phyloP scores from a whole-genome alignment of 2,797 vertebrate species.

The Limosa lapponica region DNA sequence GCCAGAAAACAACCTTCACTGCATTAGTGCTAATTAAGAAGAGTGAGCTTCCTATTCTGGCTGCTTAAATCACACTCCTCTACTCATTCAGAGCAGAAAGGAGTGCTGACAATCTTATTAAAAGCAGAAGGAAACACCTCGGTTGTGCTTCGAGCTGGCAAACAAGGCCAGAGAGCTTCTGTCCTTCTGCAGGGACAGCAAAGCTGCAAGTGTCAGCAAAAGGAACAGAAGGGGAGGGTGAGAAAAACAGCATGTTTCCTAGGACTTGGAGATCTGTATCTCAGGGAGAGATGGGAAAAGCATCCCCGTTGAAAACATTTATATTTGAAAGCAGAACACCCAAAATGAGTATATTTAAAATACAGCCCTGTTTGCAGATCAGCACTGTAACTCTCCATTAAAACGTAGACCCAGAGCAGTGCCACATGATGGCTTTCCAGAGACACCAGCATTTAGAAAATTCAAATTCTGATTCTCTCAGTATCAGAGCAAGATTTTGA shows the following conservation, averaged over 20 bases:
- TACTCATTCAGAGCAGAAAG: slow-evolving; percentile 40
- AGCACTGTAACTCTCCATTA: not conserved
- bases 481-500: not conserved
- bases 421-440: not conserved
- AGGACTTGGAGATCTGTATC: not conserved
- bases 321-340: not conserved
- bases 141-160: not conserved
- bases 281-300: not conserved
- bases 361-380: not conserved
- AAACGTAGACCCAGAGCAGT: not conserved
- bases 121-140: slow-evolving; percentile 31
- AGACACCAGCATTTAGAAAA: not conserved
- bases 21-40: slow-evolving; percentile 82
- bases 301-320: not conserved
- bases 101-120: slow-evolving; percentile 66
- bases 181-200: not conserved
- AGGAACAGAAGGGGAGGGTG: not conserved
- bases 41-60: slow-evolving; percentile 68
- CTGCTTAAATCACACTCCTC: slow-evolving; percentile 43
- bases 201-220: not conserved
- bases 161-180: not conserved
- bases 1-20: slow-evolving; percentile 74
- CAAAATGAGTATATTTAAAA: fast-evolving
- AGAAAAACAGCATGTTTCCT: not conserved
- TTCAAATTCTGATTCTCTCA: not conserved